Evolutionary conservation across 2,113 vertebrate species (phyloP), one percentile per base, ranked within the genome.

Genomic region (Cichladusa arquata): DNA sequence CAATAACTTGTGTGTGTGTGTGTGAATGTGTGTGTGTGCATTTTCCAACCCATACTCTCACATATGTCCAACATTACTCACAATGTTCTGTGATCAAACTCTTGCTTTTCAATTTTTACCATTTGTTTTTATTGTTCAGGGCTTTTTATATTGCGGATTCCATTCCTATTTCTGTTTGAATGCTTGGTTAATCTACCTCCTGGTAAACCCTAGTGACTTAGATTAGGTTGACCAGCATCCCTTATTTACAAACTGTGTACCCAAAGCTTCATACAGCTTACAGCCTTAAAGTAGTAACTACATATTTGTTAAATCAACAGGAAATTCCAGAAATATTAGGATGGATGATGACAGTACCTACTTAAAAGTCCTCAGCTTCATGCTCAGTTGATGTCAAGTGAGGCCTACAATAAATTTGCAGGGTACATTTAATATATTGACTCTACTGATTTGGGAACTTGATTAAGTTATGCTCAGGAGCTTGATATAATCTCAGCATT

Each of bases 221-320:
- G 26, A 17, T 11, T 26, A 26, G 19, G 6, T 22, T 66, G 48
- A 69, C 6, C 9, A 48, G 8, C 0, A 0, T 53, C 73, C 14
- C 6, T 53, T 7, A 14, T 69, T 81, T 60, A 69, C 11, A 56
- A 50, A 64, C 8, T 14, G 3, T 19, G 11, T 45, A 13, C 7
- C 5, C 9, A 36, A 53, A 71, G 20, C 6, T 50, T 65, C 26
- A 11, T 14, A 13, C 6, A 8, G 3, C 3, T 89, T 83, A 53
- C 18, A 89, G 33, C 2, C 7, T 51, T 42, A 28, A 69, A 65
- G 18, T 0, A 1, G 26, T 77, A 69, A 28, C 23, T 29, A 38
- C 6, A 22, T 31, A n/a, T 4, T 7, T 51, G 5, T 26, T 62
- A 82, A 67, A 69, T 8, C 8, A 83, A 61, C 8, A 15, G 5